Percentiles rank a stretch among this genome's conserved stretches.
phyloP scores from a whole-genome alignment of 2,797 vertebrate genomes.

The Myotis vivesi region DNA sequence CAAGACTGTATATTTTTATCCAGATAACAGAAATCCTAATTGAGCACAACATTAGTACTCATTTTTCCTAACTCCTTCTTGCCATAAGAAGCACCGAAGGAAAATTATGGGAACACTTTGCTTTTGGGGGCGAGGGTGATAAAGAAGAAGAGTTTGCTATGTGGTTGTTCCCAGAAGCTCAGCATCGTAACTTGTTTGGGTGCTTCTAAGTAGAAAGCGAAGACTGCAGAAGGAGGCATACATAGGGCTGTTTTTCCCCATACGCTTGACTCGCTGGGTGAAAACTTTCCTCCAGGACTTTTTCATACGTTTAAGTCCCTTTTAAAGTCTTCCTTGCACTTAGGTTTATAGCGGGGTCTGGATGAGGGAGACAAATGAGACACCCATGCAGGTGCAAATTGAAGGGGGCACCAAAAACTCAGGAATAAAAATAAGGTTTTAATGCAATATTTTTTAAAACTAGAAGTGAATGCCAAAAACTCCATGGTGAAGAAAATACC shows the following conservation, averaged over 20 bases:
- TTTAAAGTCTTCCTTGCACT: constrained; percentile 66
- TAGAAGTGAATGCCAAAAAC: background rate
- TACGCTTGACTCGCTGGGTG: constrained; percentile 60
- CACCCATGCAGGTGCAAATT: background rate
- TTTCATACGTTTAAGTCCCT: constrained; percentile 57
- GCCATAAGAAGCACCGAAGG: constrained; percentile 15
- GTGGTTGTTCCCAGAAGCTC: constrained; percentile 64
- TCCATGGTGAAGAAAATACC: background rate
- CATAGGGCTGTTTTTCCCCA: background rate
- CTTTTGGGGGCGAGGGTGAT: background rate
- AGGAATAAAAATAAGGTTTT: background rate
- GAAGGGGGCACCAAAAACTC: background rate
- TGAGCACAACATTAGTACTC: constrained; percentile 72
- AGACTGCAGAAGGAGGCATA: constrained; percentile 33
- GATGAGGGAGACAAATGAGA: background rate
- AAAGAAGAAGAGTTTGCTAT: constrained; percentile 65
- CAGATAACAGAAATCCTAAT: constrained; percentile 80
- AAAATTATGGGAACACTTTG: constrained; percentile 67
- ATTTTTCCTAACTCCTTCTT: constrained; percentile 74
- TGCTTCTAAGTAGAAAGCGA: background rate
- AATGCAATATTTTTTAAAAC: background rate
- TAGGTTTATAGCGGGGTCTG: background rate
- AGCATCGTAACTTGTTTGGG: constrained; percentile 17
- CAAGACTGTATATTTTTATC: constrained; percentile 79
- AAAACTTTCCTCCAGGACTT: constrained; percentile 28